These are phyloP conservation scores for Amiota minor DNA, from an alignment of 2,888 invertebrate genomes.

Conservation along the genomic window DNA sequence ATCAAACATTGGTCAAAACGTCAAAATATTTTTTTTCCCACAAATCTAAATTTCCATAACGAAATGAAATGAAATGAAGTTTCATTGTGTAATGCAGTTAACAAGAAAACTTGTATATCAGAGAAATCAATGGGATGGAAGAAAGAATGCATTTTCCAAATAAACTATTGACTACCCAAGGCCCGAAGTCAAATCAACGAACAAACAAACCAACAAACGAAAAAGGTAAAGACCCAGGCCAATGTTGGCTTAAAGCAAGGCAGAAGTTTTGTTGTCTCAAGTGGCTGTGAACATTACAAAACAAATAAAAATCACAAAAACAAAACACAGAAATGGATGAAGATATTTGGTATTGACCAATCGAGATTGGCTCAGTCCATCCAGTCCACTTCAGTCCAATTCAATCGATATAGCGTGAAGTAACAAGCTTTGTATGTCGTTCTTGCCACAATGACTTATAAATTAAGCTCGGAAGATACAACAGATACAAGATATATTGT, in stretches of 20 bases:
- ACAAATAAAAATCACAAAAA: not conserved
- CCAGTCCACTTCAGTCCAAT: not conserved
- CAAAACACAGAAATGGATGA: not conserved
- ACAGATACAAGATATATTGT: not conserved
- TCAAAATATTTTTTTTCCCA: constrained; percentile 29
- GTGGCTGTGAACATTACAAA: constrained; percentile 15
- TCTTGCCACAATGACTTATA: constrained; percentile 27
- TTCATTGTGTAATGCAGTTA: constrained; percentile 29
- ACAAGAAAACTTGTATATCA: constrained; percentile 21
- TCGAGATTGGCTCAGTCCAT: not conserved
- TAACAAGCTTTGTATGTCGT: constrained; percentile 21
- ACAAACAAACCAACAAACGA: not conserved
- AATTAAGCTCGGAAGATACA: constrained; percentile 14
- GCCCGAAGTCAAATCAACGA: not conserved
- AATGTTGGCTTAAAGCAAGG: not conserved
- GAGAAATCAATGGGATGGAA: constrained; percentile 13
- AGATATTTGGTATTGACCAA: constrained; percentile 9
- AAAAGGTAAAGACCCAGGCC: too few relatives aligned
- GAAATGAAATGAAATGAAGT: constrained; percentile 8
- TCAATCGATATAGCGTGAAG: constrained; percentile 13
- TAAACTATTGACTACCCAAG: not conserved
- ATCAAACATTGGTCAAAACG: constrained; percentile 49
- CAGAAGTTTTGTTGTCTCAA: not conserved
- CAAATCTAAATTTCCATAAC: constrained; percentile 34
- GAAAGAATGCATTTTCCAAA: constrained; percentile 33